These are phyloP conservation scores for Caiman crocodilus DNA, from an alignment of 2,797 vertebrate species.

Conservation along the genomic window DNA sequence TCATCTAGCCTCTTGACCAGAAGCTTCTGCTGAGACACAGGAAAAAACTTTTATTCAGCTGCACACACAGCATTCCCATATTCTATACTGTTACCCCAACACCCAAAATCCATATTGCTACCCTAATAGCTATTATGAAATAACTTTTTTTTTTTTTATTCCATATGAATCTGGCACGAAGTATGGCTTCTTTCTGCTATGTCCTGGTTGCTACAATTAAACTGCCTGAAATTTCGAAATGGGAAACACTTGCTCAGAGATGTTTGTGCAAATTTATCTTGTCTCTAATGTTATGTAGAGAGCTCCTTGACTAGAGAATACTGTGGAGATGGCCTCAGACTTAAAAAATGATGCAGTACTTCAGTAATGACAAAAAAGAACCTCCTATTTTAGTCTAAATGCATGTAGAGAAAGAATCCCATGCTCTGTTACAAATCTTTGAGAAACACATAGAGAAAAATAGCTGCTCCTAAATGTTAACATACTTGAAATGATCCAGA, in stretches of 20 bases:
- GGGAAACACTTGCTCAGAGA: background rate
- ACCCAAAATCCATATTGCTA: too few species aligned
- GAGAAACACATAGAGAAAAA: background rate
- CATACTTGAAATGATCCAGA: background rate
- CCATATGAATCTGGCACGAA: background rate
- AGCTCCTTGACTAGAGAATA: background rate
- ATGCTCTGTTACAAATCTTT: background rate
- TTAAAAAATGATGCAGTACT: background rate
- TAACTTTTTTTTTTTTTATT: background rate
- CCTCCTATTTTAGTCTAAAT: background rate
- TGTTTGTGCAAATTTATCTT: background rate
- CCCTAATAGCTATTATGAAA: background rate
- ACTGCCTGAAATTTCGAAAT: background rate
- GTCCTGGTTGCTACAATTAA: background rate
- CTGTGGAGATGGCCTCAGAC: background rate
- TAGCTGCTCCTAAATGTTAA: background rate
- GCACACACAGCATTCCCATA: too few species aligned
- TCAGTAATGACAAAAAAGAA: background rate
- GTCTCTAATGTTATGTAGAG: background rate
- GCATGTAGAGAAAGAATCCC: background rate
- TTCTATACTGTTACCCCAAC: too few species aligned
- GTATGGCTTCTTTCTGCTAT: background rate
- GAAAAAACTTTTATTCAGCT: too few species aligned
- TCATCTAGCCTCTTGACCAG: too few species aligned
- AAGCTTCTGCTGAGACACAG: too few species aligned